Evolutionary conservation across 2,888 invertebrate species (phyloP), one percentile per base, ranked within the genome.

Genomic region (Polyploca ridens): DNA sequence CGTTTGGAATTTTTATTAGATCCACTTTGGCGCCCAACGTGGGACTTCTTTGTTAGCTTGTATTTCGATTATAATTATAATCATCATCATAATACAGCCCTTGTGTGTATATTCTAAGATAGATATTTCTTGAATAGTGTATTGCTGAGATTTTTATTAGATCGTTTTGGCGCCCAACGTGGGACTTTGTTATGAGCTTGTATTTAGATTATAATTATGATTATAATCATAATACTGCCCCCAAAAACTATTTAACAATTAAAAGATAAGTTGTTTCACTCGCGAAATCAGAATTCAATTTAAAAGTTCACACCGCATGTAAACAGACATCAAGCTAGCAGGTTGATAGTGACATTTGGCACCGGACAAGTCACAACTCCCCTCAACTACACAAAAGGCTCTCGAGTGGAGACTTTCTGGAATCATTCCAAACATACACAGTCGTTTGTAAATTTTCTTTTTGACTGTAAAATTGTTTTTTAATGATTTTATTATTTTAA

Each of bases 111-210:
- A 66, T 66, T 16, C 3, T 10, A 19, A 4, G 62, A 64, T 59
- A 46, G 63, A 67, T 69, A 64, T 72, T 72, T 69, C 65, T 69
- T 63, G 49, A 38, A 59, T 65, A 63, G 46, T 33, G 41, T 67
- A 63, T 67, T 66, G 54, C 7, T 54, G 16, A 19, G 14, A 54
- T 54, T 1, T 27, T 54, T 16, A 5, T 54, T 19, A 54, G 19
- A 19, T 10, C 54, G 10, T 19, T 10, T 71, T 72, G 71, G 71
- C 71, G 72, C 70, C 67, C 69, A 69, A 62, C 64, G 54, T 64
- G 70, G 66, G 59, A 35, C 35, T 35, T 35, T 35, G 35, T 35
- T 35, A 4, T 35, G 1, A 35, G 35, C 5, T 35, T 35, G 35
- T 6, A 35, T 35, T 1, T 35, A 35, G 35, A 5, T 33, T 5